A percentile compares a stretch with the other conserved stretches of the same genome.
Evolutionary conservation across 2,888 invertebrate genomes (phyloP).

Genomic region (Pocota personata): DNA sequence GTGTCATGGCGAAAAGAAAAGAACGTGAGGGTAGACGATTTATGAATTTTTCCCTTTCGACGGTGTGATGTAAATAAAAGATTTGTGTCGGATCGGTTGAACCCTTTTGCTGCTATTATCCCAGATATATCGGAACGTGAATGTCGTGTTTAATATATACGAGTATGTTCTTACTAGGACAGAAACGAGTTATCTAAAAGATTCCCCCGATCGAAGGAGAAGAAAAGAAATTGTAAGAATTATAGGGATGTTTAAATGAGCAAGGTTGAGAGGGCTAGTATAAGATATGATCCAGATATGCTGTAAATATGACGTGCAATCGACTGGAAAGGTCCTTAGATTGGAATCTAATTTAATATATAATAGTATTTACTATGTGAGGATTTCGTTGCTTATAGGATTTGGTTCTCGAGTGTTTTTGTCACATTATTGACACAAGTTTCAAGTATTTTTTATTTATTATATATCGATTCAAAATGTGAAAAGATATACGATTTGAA

Average conservation of each 20-base stretch:
- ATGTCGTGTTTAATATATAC: conserved; percentile 37
- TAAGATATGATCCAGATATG: conserved; percentile 5
- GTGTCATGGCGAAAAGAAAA: conserved; percentile 25
- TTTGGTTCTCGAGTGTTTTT: not conserved
- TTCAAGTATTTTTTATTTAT: too few species aligned
- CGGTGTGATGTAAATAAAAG: conserved; percentile 65
- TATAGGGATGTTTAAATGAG: not conserved
- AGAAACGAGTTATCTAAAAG: conserved; percentile 14
- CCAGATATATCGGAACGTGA: conserved; percentile 33
- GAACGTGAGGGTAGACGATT: not conserved
- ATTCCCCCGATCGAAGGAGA: conserved; percentile 12
- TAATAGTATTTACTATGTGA: not conserved
- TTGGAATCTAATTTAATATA: conserved; percentile 13
- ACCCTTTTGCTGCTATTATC: conserved; percentile 34
- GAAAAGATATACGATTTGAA: too few species aligned
- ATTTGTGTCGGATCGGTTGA: conserved; percentile 40
- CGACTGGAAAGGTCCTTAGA: conserved; percentile 34
- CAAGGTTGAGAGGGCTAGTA: not conserved
- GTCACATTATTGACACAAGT: too few species aligned
- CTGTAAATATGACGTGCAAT: conserved; percentile 25
- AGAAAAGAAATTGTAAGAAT: conserved; percentile 12
- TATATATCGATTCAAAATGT: too few species aligned
- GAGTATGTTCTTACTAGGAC: conserved; percentile 12
- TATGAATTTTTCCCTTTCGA: conserved; percentile 41
- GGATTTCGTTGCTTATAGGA: not conserved